A percentile compares a stretch with the other conserved stretches of the same genome.
Evolutionary conservation across 2,113 vertebrate genomes (phyloP).

Genomic region (Grantiella picta): DNA sequence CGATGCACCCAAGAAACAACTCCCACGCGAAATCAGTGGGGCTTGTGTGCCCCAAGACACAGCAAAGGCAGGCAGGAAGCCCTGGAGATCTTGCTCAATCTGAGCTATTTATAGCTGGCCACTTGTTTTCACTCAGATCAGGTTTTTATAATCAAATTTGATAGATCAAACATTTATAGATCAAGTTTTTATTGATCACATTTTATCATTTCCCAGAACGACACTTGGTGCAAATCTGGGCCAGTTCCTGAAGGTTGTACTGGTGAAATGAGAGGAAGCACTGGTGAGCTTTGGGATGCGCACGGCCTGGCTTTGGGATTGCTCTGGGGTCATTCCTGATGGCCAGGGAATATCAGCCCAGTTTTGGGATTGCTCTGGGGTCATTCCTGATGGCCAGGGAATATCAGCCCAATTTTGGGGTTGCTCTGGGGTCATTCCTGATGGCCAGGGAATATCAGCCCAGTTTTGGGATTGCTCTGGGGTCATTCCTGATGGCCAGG

Average conservation of each 20-base stretch:
- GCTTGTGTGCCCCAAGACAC: neutral
- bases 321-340: too few species aligned
- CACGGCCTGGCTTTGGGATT: neutral
- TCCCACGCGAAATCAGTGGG: fast-evolving
- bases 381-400: too few species aligned
- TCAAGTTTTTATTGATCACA: too few species aligned
- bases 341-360: too few species aligned
- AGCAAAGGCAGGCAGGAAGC: conserved; percentile 33
- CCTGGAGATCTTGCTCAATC: neutral
- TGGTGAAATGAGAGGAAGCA: neutral
- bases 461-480: fast-evolving
- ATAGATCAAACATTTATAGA: too few species aligned
- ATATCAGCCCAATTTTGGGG: neutral
- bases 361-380: too few species aligned
- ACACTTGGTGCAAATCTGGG: neutral
- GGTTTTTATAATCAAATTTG: too few species aligned
- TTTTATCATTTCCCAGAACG: neutral
- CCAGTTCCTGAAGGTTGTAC: neutral
- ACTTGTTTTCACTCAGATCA: neutral
- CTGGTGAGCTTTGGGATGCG: too few species aligned
- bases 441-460: neutral
- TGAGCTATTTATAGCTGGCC: neutral
- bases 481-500: too few species aligned
- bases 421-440: neutral
- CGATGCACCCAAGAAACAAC: neutral